Percentiles rank a stretch among this genome's conserved stretches.
These are phyloP conservation scores for Micromesistius poutassou DNA, from an alignment of 2,797 vertebrate genomes.

Conservation along the genomic window DNA sequence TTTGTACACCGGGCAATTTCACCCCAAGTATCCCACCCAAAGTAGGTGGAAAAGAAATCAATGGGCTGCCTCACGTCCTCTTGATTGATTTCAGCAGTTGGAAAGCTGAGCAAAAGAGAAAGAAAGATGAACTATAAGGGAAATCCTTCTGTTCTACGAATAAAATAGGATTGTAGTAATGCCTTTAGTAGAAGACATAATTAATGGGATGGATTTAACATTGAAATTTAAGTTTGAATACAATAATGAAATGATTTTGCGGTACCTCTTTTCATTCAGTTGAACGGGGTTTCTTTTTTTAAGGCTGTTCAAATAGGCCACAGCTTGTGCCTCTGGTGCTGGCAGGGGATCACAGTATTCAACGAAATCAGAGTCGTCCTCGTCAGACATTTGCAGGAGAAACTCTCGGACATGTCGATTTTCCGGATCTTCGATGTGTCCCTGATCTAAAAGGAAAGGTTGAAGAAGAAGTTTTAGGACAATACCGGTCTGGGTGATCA, in stretches of 20 bases:
- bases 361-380: slow-evolving; percentile 49
- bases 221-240: neutral
- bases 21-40: slow-evolving; percentile 71
- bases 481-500: neutral
- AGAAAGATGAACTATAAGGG: neutral
- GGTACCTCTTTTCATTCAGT: slow-evolving; percentile 35
- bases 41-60: slow-evolving; percentile 73
- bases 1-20: slow-evolving; percentile 68
- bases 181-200: neutral
- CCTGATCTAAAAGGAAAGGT: slow-evolving; percentile 32
- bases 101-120: slow-evolving; percentile 33
- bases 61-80: slow-evolving; percentile 51
- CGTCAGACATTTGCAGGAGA: slow-evolving; percentile 69
- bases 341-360: slow-evolving; percentile 56
- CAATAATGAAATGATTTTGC: slow-evolving; percentile 5
- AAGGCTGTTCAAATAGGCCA: slow-evolving; percentile 65
- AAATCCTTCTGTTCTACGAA: neutral
- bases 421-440: slow-evolving; percentile 53
- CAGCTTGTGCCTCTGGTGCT: slow-evolving; percentile 67
- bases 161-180: neutral
- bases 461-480: neutral
- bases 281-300: slow-evolving; percentile 8
- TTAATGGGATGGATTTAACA: neutral
- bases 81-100: slow-evolving; percentile 13
- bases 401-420: slow-evolving; percentile 61